Conservation (phyloP, 2,797 vertebrate species). For the Gymnoscopelus braueri region DNA sequence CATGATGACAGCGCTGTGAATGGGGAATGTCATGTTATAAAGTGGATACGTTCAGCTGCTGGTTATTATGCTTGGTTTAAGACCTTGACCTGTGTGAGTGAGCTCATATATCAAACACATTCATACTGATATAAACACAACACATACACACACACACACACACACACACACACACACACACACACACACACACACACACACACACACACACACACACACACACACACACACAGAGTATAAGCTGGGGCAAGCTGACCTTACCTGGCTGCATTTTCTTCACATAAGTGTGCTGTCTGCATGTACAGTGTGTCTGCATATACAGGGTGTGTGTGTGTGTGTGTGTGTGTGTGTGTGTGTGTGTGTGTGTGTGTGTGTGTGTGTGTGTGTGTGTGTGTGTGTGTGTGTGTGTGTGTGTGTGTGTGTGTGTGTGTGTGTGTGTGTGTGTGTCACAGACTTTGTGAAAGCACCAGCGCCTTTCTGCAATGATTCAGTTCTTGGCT, state of each 20-base stretch:
- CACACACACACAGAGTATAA: slow-evolving; percentile 20
- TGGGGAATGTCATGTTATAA: slow-evolving; percentile 70
- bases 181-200: slow-evolving; percentile 6
- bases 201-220: slow-evolving; percentile 9
- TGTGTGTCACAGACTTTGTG: neutral
- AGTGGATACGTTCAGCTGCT: slow-evolving; percentile 62
- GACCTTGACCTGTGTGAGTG: slow-evolving; percentile 48
- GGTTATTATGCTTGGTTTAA: slow-evolving; percentile 65
- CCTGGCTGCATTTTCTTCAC: slow-evolving; percentile 21
- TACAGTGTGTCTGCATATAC: too few relatives aligned
- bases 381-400: neutral
- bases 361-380: slow-evolving; percentile 8
- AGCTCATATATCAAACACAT: slow-evolving; percentile 33
- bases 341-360: slow-evolving; percentile 11
- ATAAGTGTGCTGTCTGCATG: neutral
- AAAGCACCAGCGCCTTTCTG: slow-evolving; percentile 6
- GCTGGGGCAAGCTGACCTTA: slow-evolving; percentile 25
- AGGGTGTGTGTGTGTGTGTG: slow-evolving; percentile 17
- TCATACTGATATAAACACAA: slow-evolving; percentile 40
- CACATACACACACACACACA: neutral
- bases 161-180: slow-evolving; percentile 14
- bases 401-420: slow-evolving; percentile 12
- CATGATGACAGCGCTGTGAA: slow-evolving; percentile 81
- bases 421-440: slow-evolving; percentile 16
- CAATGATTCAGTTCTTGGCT: slow-evolving; percentile 40